A percentile compares a stretch with the other conserved stretches of the same genome.
phyloP scores from a whole-genome alignment of 1,140 invertebrate genomes.

The Amphibalanus amphitrite region DNA sequence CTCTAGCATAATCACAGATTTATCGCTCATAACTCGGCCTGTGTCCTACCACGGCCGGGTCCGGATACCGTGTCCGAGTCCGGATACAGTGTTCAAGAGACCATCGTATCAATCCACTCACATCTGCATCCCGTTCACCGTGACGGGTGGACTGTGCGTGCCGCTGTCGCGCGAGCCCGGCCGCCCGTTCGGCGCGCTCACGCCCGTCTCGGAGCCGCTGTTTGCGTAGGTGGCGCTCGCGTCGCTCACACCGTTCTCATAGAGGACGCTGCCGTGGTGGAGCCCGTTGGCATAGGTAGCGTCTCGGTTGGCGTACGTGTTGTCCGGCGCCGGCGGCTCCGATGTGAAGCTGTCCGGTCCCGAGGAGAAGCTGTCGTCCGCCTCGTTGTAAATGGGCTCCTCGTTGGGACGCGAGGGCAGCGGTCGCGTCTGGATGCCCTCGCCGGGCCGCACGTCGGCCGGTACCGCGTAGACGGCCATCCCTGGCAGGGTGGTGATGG shows the following conservation, averaged over 20 bases:
- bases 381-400: conserved; percentile 10
- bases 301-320: conserved; percentile 11
- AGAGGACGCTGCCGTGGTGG: conserved; percentile 4
- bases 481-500: not conserved
- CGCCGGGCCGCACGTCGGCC: conserved; percentile 6
- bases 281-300: not conserved
- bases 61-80: no score
- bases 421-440: not conserved
- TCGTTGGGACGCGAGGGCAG: conserved; percentile 6
- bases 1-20: not conserved
- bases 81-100: not conserved
- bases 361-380: conserved; percentile 9
- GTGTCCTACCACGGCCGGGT: not conserved
- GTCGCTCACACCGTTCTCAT: conserved; percentile 4
- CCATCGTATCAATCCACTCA: not conserved
- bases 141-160: not conserved
- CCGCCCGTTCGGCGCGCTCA: not conserved
- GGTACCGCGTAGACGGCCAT: conserved; percentile 1
- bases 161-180: no score
- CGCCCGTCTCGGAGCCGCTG: not conserved
- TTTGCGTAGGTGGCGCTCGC: not conserved
- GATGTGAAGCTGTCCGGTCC: conserved; percentile 6
- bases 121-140: not conserved
- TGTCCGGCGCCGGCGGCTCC: not conserved
- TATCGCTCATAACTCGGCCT: not conserved